Conservation (phyloP, 2,888 invertebrate species). For the Zaprionus bogoriensis region DNA sequence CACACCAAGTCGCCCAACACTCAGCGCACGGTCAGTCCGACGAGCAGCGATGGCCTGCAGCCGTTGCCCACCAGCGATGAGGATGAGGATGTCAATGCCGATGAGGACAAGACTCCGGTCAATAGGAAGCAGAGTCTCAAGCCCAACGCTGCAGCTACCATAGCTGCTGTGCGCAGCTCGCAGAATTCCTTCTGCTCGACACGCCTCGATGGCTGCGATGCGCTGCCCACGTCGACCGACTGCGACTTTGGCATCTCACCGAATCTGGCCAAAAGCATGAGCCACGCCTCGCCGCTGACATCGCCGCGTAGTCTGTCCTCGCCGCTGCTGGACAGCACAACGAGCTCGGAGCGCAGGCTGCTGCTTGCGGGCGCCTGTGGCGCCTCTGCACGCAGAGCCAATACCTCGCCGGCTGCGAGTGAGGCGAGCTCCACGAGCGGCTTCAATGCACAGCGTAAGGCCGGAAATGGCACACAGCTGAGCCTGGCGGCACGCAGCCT, state of each 20-base stretch:
- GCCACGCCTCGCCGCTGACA: slow-evolving; percentile 62
- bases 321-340: slow-evolving; percentile 75
- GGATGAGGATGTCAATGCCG: slow-evolving; percentile 32
- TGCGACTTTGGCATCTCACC: slow-evolving; percentile 69
- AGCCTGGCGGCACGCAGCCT: slow-evolving; percentile 61
- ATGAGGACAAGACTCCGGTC: slow-evolving; percentile 59
- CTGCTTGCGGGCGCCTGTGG: slow-evolving; percentile 34
- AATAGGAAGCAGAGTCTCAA: slow-evolving; percentile 43
- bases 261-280: slow-evolving; percentile 49
- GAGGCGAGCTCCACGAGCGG: slow-evolving; percentile 58
- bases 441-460: slow-evolving; percentile 34
- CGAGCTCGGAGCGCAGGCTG: slow-evolving; percentile 69
- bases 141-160: not conserved
- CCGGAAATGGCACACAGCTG: slow-evolving; percentile 11
- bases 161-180: not conserved
- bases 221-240: slow-evolving; percentile 46
- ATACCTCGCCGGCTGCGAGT: slow-evolving; percentile 71
- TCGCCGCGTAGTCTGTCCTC: slow-evolving; percentile 75
- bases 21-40: slow-evolving; percentile 43
- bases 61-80: slow-evolving; percentile 47
- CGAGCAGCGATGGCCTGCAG: slow-evolving; percentile 51
- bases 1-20: slow-evolving; percentile 69
- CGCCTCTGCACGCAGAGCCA: slow-evolving; percentile 33
- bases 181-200: slow-evolving; percentile 73
- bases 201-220: slow-evolving; percentile 65